Conservation (phyloP, 2,113 vertebrate species). For the Cyphomyrus plagiostoma region DNA sequence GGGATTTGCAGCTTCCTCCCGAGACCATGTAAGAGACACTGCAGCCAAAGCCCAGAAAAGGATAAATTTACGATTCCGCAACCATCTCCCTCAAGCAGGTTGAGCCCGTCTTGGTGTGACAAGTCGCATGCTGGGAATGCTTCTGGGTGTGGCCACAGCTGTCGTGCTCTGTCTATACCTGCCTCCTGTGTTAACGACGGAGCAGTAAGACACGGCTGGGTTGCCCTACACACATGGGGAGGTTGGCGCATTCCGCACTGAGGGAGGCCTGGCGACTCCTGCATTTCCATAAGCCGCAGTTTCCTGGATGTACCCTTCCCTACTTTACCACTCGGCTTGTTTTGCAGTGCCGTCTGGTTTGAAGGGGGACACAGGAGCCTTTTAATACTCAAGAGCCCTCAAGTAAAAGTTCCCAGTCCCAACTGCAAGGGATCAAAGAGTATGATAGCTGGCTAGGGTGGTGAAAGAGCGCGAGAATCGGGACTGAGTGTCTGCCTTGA, state of each 20-base stretch:
- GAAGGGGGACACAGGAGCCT: background rate
- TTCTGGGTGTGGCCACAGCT: background rate
- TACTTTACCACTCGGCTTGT: background rate
- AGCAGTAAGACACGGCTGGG: background rate
- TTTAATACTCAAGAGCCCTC: background rate
- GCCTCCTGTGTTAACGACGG: background rate
- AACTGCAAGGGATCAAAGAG: background rate
- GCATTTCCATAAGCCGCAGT: background rate
- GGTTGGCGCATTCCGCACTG: too few relatives aligned
- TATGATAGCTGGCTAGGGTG: background rate
- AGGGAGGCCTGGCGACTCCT: background rate
- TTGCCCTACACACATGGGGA: background rate
- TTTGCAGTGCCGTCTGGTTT: background rate
- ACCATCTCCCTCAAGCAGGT: background rate
- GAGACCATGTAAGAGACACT: background rate
- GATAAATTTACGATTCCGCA: background rate
- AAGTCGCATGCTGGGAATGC: background rate
- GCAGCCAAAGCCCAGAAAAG: background rate
- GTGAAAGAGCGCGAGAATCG: background rate
- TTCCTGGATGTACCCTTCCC: too few relatives aligned
- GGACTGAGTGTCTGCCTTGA: background rate
- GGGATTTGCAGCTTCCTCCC: background rate
- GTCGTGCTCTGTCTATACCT: background rate
- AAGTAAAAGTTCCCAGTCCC: background rate
- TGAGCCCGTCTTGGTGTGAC: background rate